Evolutionary conservation across 2,888 invertebrate genomes (phyloP).

Genomic region (Apoda limacodes): DNA sequence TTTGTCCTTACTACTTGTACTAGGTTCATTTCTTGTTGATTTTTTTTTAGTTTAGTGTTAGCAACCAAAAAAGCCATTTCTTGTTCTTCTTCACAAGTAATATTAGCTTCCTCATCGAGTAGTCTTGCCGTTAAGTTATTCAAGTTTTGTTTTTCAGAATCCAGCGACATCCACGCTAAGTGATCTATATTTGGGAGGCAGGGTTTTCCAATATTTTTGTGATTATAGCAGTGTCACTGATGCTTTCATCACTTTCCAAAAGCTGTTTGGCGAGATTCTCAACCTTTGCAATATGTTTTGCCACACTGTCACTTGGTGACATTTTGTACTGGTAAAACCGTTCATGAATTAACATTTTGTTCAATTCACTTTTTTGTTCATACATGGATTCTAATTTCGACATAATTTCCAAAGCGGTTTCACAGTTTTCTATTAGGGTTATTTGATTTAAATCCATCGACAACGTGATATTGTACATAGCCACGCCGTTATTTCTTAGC

Average conservation of each 20-base stretch:
- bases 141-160: not conserved
- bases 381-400: conserved; percentile 18
- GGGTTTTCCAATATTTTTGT: conserved; percentile 3
- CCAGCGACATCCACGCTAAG: conserved; percentile 1
- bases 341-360: conserved; percentile 20
- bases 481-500: too few relatives aligned
- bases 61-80: not conserved
- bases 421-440: conserved; percentile 19
- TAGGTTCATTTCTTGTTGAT: not conserved
- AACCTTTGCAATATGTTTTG: conserved; percentile 21
- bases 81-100: not conserved
- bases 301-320: conserved; percentile 18
- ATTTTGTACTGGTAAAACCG: conserved; percentile 18
- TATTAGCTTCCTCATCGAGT: not conserved
- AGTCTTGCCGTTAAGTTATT: not conserved
- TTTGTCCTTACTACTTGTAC: not conserved
- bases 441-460: conserved; percentile 23
- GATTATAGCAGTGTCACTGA: conserved; percentile 22
- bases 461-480: too few relatives aligned
- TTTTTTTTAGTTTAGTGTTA: not conserved
- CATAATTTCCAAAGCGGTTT: conserved; percentile 19
- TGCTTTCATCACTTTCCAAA: conserved; percentile 21
- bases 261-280: conserved; percentile 21
- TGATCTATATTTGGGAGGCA: conserved; percentile 1
- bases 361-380: conserved; percentile 18